These are phyloP conservation scores for Eclectus roratus DNA, from an alignment of 2,113 vertebrate genomes.

Conservation along the genomic window DNA sequence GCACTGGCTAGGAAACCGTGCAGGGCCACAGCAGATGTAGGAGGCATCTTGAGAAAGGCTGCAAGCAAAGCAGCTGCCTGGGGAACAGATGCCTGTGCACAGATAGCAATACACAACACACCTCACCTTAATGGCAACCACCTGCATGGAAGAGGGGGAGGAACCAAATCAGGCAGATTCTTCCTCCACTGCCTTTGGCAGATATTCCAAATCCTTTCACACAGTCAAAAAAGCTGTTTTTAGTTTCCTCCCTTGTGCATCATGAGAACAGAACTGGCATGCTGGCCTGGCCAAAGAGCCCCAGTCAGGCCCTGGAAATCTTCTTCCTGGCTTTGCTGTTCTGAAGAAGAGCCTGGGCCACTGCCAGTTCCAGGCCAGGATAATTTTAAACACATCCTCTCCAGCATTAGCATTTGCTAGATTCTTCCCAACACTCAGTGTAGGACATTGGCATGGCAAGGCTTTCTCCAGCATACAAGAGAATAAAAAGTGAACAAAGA, in stretches of 20 bases:
- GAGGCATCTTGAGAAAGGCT: neutral
- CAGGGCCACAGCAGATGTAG: fast-evolving
- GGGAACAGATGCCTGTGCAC: neutral
- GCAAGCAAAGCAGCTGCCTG: neutral
- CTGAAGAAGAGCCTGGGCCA: neutral
- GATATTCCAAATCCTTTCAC: neutral
- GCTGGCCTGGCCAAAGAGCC: neutral
- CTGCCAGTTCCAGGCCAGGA: constrained; percentile 12
- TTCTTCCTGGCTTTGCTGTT: constrained; percentile 14
- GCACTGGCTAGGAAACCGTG: neutral
- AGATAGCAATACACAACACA: neutral
- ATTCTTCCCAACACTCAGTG: neutral
- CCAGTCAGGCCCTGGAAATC: neutral
- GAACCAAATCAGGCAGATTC: neutral
- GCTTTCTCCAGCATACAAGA: neutral
- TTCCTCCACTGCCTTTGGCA: neutral
- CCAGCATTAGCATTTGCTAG: neutral
- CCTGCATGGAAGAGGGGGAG: neutral
- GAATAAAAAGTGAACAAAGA: neutral
- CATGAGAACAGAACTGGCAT: neutral
- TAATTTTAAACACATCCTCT: constrained; percentile 28
- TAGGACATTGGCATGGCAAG: neutral
- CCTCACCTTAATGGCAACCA: neutral
- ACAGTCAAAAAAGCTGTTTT: constrained; percentile 10
- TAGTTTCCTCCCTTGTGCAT: neutral